A percentile compares a stretch with the other conserved stretches of the same genome.
Conservation (phyloP, 2,888 invertebrate species). For the Diachrysia chrysitis region DNA sequence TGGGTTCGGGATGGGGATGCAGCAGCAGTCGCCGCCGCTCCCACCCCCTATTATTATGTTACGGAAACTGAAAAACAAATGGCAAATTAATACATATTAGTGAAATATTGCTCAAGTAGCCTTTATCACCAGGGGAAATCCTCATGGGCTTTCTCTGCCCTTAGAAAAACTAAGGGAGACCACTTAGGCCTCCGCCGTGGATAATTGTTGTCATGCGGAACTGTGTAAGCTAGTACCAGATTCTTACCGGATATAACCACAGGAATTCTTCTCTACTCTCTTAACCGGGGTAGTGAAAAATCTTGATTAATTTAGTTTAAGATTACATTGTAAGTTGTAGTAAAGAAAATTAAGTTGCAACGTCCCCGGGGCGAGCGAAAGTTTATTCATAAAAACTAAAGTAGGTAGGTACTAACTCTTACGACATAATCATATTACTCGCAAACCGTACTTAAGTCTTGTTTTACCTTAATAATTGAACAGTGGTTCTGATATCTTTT, state of each 20-base stretch:
- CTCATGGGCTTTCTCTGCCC: not conserved
- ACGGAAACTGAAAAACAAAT: slow-evolving; percentile 64
- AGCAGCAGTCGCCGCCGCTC: slow-evolving; percentile 62
- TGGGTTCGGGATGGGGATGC: slow-evolving; percentile 69
- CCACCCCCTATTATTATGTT: slow-evolving; percentile 71
- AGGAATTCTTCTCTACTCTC: too few species aligned
- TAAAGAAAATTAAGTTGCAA: slow-evolving; percentile 14
- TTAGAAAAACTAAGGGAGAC: not conserved
- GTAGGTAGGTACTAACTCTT: not conserved
- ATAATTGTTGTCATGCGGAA: too few species aligned
- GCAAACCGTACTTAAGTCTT: slow-evolving; percentile 6
- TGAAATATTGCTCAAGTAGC: too few species aligned
- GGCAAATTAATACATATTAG: too few species aligned
- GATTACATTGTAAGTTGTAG: slow-evolving; percentile 10
- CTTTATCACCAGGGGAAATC: not conserved
- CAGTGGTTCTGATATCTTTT: too few species aligned
- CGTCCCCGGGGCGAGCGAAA: slow-evolving; percentile 11
- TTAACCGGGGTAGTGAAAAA: slow-evolving; percentile 10
- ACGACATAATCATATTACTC: slow-evolving; percentile 8
- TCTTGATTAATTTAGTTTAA: slow-evolving; percentile 24
- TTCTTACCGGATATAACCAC: too few species aligned
- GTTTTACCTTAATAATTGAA: not conserved
- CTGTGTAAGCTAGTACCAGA: too few species aligned
- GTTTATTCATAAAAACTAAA: slow-evolving; percentile 47
- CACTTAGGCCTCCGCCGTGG: too few species aligned